Percentiles rank a stretch among this genome's conserved stretches.
Evolutionary conservation across 2,888 invertebrate genomes (phyloP).

Genomic region (Melanostoma scalare): DNA sequence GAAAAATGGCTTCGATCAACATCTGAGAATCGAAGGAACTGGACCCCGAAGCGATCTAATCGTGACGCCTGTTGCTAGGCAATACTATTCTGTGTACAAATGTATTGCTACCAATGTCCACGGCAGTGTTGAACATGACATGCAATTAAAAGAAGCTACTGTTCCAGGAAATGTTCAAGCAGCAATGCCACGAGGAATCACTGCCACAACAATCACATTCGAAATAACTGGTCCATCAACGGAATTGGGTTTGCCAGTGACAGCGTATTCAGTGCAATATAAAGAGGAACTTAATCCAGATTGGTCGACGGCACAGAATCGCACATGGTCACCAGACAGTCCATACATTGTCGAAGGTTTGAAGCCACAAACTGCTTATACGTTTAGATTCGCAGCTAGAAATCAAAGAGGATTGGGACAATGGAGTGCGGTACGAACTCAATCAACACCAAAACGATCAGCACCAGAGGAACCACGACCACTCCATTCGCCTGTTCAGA

Average conservation of each 20-base stretch:
- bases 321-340: slow-evolving; percentile 91
- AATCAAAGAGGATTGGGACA: slow-evolving; percentile 92
- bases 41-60: slow-evolving; percentile 89
- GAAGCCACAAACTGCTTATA: slow-evolving; percentile 89
- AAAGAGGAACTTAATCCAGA: slow-evolving; percentile 86
- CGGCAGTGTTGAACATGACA: slow-evolving; percentile 87
- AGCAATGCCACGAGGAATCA: slow-evolving; percentile 87
- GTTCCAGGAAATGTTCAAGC: slow-evolving; percentile 87
- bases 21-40: slow-evolving; percentile 85
- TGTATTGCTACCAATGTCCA: slow-evolving; percentile 91
- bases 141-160: slow-evolving; percentile 89
- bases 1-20: slow-evolving; percentile 82
- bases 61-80: slow-evolving; percentile 86
- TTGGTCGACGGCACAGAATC: slow-evolving; percentile 88
- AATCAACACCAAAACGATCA: slow-evolving; percentile 90
- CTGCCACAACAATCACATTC: slow-evolving; percentile 93
- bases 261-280: slow-evolving; percentile 89
- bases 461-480: slow-evolving; percentile 89
- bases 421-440: slow-evolving; percentile 86
- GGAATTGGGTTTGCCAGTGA: slow-evolving; percentile 89
- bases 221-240: slow-evolving; percentile 89
- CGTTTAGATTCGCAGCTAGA: slow-evolving; percentile 91
- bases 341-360: slow-evolving; percentile 91
- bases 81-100: slow-evolving; percentile 89
- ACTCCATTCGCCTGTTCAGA: slow-evolving; percentile 82